Evolutionary conservation across 1,140 invertebrate species (phyloP).

Genomic region (Neuroterus valhalla): DNA sequence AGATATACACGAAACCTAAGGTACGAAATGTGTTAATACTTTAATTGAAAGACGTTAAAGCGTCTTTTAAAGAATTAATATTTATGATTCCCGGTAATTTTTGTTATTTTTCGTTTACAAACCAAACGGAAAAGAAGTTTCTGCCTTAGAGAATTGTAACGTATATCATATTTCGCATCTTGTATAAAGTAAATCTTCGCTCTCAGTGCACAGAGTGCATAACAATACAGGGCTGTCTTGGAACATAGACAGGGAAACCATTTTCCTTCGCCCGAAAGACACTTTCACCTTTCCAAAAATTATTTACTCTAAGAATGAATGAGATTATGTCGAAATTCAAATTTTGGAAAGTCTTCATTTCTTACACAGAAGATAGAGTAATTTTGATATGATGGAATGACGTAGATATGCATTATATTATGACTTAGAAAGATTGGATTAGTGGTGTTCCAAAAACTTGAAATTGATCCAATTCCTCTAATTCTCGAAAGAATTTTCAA

Average conservation of each 20-base stretch:
- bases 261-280: constrained; percentile 12
- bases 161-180: constrained; percentile 25
- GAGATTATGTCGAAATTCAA: background rate
- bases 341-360: background rate
- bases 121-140: background rate
- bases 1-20: constrained; percentile 9
- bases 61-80: constrained; percentile 10
- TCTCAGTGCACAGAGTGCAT: constrained; percentile 26
- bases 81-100: constrained; percentile 2
- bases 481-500: no score
- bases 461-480: no score
- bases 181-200: constrained; percentile 18
- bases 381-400: constrained; percentile 17
- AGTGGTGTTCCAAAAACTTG: no score
- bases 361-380: background rate
- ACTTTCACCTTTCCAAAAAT: background rate
- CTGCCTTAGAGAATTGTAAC: constrained; percentile 10
- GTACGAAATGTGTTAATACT: constrained; percentile 37
- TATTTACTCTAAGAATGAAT: background rate
- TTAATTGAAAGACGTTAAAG: background rate
- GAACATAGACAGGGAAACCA: constrained; percentile 6
- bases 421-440: background rate
- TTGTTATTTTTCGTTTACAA: background rate
- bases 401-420: background rate
- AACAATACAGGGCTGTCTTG: constrained; percentile 25